A percentile compares a stretch with the other conserved stretches of the same genome.
Evolutionary conservation across 2,888 invertebrate genomes (phyloP).

Genomic region (Melanchra persicariae): DNA sequence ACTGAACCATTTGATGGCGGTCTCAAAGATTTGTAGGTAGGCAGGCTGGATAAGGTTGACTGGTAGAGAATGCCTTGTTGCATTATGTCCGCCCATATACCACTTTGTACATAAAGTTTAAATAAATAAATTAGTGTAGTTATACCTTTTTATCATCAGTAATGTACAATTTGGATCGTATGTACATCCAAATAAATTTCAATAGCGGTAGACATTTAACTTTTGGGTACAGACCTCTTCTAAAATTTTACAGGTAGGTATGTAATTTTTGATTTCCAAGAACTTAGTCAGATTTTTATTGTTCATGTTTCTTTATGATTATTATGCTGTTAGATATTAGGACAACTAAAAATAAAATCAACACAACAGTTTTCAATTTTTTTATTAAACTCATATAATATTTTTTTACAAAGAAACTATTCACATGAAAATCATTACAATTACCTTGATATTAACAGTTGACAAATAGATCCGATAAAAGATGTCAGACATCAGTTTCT

Average conservation of each 20-base stretch:
- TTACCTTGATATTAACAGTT: constrained; percentile 87
- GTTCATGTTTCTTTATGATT: background rate
- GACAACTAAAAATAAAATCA: constrained; percentile 22
- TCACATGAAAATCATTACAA: constrained; percentile 87
- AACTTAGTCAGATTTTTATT: background rate
- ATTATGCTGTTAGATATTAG: too few species aligned
- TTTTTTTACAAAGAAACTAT: constrained; percentile 87
- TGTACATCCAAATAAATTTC: background rate
- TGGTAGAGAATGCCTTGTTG: too few species aligned
- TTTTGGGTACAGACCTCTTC: background rate
- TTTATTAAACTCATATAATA: constrained; percentile 88
- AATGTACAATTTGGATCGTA: background rate
- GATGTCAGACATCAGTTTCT: constrained; percentile 85
- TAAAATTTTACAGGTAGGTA: too few species aligned
- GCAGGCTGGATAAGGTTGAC: too few species aligned
- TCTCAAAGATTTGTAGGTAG: too few species aligned
- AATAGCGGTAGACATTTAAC: background rate
- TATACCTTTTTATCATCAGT: background rate
- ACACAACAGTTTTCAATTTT: constrained; percentile 66
- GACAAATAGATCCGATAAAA: constrained; percentile 86
- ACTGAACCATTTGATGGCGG: too few species aligned
- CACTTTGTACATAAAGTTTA: too few species aligned
- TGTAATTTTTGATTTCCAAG: background rate
- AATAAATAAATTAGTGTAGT: background rate
- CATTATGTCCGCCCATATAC: too few species aligned